phyloP scores from a whole-genome alignment of 2,888 invertebrate species.

The Noctua janthina region DNA sequence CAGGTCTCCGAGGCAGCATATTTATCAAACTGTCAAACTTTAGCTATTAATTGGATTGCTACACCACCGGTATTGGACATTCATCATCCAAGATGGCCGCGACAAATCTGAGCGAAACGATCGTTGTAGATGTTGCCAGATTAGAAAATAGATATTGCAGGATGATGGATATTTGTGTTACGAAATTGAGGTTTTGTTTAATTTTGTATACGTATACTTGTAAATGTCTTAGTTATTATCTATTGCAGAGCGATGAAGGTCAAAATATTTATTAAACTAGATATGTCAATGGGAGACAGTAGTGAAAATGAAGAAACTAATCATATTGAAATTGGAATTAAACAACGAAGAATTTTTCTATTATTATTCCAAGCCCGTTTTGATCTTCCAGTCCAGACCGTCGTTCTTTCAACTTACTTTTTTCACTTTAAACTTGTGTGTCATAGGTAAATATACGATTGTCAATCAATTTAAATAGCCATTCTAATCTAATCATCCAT shows the following conservation, averaged over 20 bases:
- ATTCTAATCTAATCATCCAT: no score
- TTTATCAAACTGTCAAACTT: slow-evolving; percentile 64
- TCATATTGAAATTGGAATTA: neutral
- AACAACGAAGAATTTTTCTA: neutral
- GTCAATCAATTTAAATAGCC: neutral
- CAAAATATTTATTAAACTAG: neutral
- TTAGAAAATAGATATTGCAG: slow-evolving; percentile 40
- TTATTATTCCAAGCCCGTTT: neutral
- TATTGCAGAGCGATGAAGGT: neutral
- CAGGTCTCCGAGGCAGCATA: slow-evolving; percentile 23
- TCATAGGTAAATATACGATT: neutral
- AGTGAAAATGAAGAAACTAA: neutral
- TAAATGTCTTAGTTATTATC: neutral
- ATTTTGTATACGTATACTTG: neutral
- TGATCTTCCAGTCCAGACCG: neutral
- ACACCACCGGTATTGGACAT: slow-evolving; percentile 51
- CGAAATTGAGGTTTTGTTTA: neutral
- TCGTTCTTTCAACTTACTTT: neutral
- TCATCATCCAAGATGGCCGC: slow-evolving; percentile 57
- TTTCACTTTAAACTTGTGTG: neutral
- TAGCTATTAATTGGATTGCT: slow-evolving; percentile 56
- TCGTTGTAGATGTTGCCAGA: slow-evolving; percentile 51
- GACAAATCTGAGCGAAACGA: slow-evolving; percentile 41
- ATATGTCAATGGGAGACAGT: neutral
- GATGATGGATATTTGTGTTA: slow-evolving; percentile 22